Conservation (phyloP, 2,113 vertebrate genomes). For the Aepyceros melampus region DNA sequence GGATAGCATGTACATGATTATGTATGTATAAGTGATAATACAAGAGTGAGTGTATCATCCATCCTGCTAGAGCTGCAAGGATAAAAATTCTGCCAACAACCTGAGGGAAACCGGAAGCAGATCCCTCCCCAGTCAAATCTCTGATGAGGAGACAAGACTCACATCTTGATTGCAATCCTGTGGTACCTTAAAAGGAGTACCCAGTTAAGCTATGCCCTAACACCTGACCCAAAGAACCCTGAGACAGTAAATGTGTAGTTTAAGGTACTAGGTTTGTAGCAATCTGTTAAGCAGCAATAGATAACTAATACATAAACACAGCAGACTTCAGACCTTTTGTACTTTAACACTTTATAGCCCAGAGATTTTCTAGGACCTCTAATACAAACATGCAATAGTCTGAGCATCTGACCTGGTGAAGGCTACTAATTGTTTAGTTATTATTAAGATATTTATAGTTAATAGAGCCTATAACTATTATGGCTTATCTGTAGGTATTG, state of each 20-base stretch:
- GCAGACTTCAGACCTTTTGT: not conserved
- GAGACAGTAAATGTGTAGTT: not conserved
- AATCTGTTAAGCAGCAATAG: not conserved
- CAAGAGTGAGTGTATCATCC: not conserved
- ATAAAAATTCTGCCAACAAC: conserved; percentile 27
- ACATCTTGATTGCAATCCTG: not conserved
- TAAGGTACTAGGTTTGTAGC: not conserved
- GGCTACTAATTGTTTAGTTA: not conserved
- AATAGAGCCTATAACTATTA: not conserved
- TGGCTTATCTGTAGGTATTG: not conserved
- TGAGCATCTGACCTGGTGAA: not conserved
- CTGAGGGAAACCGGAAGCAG: not conserved
- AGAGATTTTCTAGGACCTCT: not conserved
- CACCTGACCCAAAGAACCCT: not conserved
- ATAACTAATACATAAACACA: not conserved
- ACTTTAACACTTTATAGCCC: not conserved
- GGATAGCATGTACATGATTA: not conserved
- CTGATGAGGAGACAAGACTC: not conserved
- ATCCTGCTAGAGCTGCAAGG: not conserved
- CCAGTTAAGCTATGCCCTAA: not conserved
- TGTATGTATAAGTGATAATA: not conserved
- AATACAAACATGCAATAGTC: not conserved
- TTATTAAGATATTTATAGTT: not conserved
- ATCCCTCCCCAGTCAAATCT: not conserved
- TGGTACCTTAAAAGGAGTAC: not conserved